Evolutionary conservation across 92 coral and sea anemone genomes (phyloP), one percentile per base, ranked within the genome.

Genomic region (Bergia sp.): DNA sequence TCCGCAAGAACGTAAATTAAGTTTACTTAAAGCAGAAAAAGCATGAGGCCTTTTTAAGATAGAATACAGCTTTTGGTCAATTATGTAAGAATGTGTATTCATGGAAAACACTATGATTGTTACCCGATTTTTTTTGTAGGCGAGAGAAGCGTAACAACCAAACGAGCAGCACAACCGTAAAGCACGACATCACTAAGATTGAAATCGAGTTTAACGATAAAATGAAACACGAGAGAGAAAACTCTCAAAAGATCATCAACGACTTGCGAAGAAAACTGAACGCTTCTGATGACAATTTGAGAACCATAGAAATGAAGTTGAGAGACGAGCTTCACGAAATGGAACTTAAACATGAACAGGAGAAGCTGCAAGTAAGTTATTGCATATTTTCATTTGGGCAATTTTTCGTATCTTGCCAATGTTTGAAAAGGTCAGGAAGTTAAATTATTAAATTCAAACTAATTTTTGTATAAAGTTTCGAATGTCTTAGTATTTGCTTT

Each of bases 221-320:
- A 80, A 44, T 93, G 11, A 92, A 82, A 76, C 65, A 55, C 82
- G 96, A 93, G 86, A 91, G 80, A 82, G 91, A 93, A 55, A 85
- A 85, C 37, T 88, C 91, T 29, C 90, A 86, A 13, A 90, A 81
- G 71, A 64, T 42, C 61, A 72, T 93, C 6, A 87, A 76, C 36
- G 96, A 92, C 10, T 82, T 93, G 23, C 90, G 84, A 5, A 85
- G 89, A 45, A 93, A 91, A 85, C 89, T 95, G n/a, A 50, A 47
- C 16, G 49, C 73, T 21, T 79, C 93, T 3, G 96, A 95, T 49
- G 89, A 79, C 66, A 86, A 57, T 50, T n/a, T 92, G 45, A 91
- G 82, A 50, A 86, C 87, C 13, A 74, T 89, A 11, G 96, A 95
- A 73, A 85, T 89, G 81, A 91, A 95, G 84, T 85, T 88, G 71